Percentiles rank a stretch among this genome's conserved stretches.
Evolutionary conservation across 2,888 invertebrate species (phyloP).

Genomic region (Elysia crispata): DNA sequence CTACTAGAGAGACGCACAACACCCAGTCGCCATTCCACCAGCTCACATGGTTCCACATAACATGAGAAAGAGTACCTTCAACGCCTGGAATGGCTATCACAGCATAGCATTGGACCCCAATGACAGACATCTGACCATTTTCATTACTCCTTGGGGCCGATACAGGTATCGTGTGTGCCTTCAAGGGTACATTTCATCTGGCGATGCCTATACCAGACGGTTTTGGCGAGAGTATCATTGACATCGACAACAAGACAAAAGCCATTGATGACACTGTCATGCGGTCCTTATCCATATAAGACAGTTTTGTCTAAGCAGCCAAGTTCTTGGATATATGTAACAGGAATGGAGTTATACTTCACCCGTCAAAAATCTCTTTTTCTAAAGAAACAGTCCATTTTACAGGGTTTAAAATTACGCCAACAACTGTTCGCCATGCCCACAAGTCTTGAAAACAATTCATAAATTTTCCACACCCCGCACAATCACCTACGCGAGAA

Average conservation of each 20-base stretch:
- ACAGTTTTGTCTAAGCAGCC: background rate
- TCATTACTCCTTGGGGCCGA: conserved; percentile 58
- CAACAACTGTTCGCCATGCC: too few relatives aligned
- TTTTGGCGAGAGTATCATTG: background rate
- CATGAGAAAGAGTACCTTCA: conserved; percentile 43
- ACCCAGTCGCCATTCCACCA: conserved; percentile 59
- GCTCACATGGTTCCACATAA: conserved; percentile 40
- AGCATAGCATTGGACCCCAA: background rate
- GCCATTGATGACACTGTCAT: background rate
- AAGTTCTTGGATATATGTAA: background rate
- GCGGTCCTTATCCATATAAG: background rate
- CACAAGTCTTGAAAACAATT: too few relatives aligned
- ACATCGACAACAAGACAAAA: background rate
- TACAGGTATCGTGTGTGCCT: conserved; percentile 52
- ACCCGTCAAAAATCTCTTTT: background rate
- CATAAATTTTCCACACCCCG: too few relatives aligned
- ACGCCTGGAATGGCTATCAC: conserved; percentile 42
- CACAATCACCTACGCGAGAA: too few relatives aligned
- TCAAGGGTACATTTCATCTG: conserved; percentile 37
- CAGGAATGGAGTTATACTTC: background rate
- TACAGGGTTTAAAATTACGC: too few relatives aligned
- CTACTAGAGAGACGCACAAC: conserved; percentile 55
- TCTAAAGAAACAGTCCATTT: too few relatives aligned
- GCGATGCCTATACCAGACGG: conserved; percentile 58
- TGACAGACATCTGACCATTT: conserved; percentile 36